Percentiles rank a stretch among this genome's conserved stretches.
Conservation (phyloP, 2,797 vertebrate genomes). For the Notolepis coatsorum region DNA sequence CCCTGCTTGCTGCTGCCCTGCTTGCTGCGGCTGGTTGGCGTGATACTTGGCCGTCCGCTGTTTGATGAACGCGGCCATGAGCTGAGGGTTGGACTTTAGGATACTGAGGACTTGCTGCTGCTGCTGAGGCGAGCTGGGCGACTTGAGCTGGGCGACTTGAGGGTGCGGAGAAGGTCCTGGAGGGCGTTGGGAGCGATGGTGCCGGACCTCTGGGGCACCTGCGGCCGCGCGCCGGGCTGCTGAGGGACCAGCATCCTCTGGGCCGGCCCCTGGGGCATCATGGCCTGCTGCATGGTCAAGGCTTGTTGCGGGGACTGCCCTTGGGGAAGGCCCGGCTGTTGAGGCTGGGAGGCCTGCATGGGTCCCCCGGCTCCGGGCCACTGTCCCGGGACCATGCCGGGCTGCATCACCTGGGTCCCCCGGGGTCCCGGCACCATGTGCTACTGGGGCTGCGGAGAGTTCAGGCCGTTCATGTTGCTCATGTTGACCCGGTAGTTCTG, state of each 20-base stretch:
- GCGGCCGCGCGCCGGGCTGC: constrained; percentile 83
- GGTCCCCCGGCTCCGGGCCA: constrained; percentile 83
- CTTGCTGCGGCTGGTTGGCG: constrained; percentile 92
- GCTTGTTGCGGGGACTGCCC: constrained; percentile 71
- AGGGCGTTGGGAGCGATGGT: constrained; percentile 92
- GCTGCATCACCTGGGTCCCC: constrained; percentile 87
- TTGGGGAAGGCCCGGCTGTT: constrained; percentile 71
- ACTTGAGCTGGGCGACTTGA: too few relatives aligned
- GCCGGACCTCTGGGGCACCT: constrained; percentile 84
- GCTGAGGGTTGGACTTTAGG: constrained; percentile 97
- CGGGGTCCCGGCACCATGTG: constrained; percentile 89
- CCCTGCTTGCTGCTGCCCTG: too few relatives aligned
- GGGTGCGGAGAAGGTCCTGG: constrained; percentile 94
- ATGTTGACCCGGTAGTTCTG: constrained; percentile 91
- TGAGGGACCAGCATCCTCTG: constrained; percentile 83
- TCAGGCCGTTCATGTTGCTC: constrained; percentile 91
- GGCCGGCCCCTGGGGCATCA: constrained; percentile 74
- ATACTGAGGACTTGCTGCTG: constrained; percentile 99
- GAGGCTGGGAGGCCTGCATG: constrained; percentile 75
- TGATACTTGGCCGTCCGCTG: constrained; percentile 98
- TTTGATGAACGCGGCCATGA: constrained; percentile 99
- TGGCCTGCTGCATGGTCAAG: constrained; percentile 75
- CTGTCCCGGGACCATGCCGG: constrained; percentile 85
- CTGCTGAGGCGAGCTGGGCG: constrained; percentile 96
- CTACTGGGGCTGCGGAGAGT: constrained; percentile 80